These are phyloP conservation scores for Bucorvus abyssinicus DNA, from an alignment of 2,797 vertebrate genomes.

Conservation along the genomic window DNA sequence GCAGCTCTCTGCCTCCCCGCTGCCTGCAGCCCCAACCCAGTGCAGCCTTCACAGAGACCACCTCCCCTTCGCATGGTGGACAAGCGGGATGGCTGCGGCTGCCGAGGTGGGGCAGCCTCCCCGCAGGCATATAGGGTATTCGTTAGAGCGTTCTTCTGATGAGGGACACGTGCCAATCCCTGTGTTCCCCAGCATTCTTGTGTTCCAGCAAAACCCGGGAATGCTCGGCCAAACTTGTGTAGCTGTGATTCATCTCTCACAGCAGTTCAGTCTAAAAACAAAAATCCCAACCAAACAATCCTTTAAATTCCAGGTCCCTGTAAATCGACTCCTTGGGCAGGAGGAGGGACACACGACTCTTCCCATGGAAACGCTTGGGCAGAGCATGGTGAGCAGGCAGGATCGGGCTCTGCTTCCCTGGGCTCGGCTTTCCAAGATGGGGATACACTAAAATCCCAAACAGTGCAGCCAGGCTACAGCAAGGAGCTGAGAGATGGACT, in stretches of 20 bases:
- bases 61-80: fast-evolving
- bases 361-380: neutral
- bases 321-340: fast-evolving
- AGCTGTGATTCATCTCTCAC: neutral
- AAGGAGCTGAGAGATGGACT: neutral
- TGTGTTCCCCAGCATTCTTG: neutral
- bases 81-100: fast-evolving
- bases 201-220: neutral
- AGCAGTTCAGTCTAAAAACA: neutral
- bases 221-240: neutral
- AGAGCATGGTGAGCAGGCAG: fast-evolving
- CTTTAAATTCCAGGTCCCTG: neutral
- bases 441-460: fast-evolving
- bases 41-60: fast-evolving
- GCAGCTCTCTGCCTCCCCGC: neutral
- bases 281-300: neutral
- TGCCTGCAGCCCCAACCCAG: neutral
- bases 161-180: neutral
- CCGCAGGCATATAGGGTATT: neutral
- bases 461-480: neutral
- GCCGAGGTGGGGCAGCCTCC: fast-evolving
- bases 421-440: fast-evolving
- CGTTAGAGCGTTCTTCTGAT: neutral
- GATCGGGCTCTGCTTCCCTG: neutral
- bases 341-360: neutral